Conservation (phyloP, 2,888 invertebrate genomes). For the Cephalotes varians region DNA sequence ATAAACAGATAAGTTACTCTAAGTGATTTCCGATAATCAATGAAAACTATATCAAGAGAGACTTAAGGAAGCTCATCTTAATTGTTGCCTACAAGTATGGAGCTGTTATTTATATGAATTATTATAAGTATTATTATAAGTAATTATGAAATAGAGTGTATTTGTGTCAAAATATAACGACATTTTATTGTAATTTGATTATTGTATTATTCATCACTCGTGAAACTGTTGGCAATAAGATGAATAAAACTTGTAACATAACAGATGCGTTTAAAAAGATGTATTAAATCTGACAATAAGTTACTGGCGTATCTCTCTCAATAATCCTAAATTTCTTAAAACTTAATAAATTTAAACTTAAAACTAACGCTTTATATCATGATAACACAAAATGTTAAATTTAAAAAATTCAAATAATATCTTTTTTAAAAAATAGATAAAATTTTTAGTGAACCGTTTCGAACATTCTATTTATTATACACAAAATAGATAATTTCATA, state of each 20-base stretch:
- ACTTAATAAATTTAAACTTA: neutral
- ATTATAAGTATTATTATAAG: conserved; percentile 42
- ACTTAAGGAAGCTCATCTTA: conserved; percentile 28
- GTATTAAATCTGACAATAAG: neutral
- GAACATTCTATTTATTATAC: neutral
- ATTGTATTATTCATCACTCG: conserved; percentile 1
- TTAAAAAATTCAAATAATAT: neutral
- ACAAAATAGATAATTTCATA: neutral
- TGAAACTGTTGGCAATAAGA: neutral
- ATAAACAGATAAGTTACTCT: neutral
- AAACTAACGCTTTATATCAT: neutral
- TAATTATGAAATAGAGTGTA: conserved; percentile 35
- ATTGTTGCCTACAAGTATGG: conserved; percentile 37
- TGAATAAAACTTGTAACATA: conserved; percentile 1
- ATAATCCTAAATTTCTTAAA: neutral
- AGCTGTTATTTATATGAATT: conserved; percentile 36
- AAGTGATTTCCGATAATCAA: conserved; percentile 20
- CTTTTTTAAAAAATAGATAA: too few relatives aligned
- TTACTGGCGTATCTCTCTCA: neutral
- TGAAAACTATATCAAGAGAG: conserved; percentile 3
- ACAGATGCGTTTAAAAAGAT: neutral
- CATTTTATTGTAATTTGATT: conserved; percentile 41
- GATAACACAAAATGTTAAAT: neutral
- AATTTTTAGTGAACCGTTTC: neutral
- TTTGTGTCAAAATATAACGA: conserved; percentile 40